Conservation (phyloP, 2,113 vertebrate species). For the Triplophysa siluroides region DNA sequence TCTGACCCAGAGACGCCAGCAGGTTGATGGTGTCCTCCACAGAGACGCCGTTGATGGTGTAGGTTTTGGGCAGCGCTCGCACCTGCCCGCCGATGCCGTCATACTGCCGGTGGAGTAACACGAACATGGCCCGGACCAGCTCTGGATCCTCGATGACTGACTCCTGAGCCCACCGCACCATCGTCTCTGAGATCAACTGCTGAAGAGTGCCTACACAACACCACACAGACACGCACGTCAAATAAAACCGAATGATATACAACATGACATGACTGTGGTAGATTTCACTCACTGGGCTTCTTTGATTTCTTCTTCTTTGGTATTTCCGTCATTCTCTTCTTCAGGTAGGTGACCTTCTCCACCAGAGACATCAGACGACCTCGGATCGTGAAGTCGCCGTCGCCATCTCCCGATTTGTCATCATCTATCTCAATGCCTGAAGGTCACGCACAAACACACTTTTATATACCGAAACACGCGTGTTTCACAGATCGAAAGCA, state of each 20-base stretch:
- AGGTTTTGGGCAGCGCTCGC: constrained; percentile 90
- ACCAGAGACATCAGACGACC: constrained; percentile 88
- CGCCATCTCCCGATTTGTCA: constrained; percentile 79
- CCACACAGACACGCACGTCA: too few species aligned
- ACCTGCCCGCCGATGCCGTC: constrained; percentile 93
- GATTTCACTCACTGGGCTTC: constrained; percentile 80
- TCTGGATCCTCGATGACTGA: constrained; percentile 94
- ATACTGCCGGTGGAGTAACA: constrained; percentile 90
- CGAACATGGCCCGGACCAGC: constrained; percentile 94
- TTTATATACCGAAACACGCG: neutral
- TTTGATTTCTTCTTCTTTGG: constrained; percentile 79
- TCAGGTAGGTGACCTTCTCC: constrained; percentile 89
- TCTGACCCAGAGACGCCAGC: constrained; percentile 91
- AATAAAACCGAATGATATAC: too few species aligned
- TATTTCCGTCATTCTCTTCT: constrained; percentile 85
- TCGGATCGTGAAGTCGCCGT: constrained; percentile 85
- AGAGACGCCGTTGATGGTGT: constrained; percentile 92
- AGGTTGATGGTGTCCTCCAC: constrained; percentile 95
- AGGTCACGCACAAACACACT: neutral
- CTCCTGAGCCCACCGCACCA: constrained; percentile 97
- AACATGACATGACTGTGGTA: neutral
- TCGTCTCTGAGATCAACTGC: constrained; percentile 92
- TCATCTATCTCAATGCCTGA: constrained; percentile 90
- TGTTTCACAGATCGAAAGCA: neutral
- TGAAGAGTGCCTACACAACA: constrained; percentile 83